phyloP scores from a whole-genome alignment of 2,797 vertebrate genomes.

The Sebastes glaucus region DNA sequence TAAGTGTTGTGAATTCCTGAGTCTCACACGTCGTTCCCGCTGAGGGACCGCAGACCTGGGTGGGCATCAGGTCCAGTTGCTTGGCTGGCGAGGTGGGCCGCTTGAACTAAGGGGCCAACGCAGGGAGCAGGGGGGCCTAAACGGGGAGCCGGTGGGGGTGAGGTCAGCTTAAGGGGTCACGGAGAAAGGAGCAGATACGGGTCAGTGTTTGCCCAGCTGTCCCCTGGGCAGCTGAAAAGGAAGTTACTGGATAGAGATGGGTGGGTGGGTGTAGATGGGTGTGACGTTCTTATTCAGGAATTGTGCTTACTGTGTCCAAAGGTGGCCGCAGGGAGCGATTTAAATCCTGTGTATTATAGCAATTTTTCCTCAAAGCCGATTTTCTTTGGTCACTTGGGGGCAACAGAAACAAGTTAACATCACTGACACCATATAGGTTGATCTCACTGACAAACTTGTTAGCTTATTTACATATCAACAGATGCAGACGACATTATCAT shows the following conservation, averaged over 20 bases:
- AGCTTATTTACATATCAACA: not conserved
- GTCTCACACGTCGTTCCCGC: slow-evolving; percentile 28
- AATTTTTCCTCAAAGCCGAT: not conserved
- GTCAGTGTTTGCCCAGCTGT: slow-evolving; percentile 81
- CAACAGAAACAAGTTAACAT: not conserved
- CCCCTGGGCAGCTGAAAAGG: slow-evolving; percentile 53
- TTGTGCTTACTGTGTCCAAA: not conserved
- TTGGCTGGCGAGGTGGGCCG: slow-evolving; percentile 51
- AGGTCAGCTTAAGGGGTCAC: slow-evolving; percentile 60
- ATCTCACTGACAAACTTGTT: not conserved
- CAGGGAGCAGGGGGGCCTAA: slow-evolving; percentile 24
- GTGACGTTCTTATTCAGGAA: not conserved
- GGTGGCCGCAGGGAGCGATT: not conserved
- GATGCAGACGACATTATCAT: not conserved
- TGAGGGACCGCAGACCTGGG: slow-evolving; percentile 55
- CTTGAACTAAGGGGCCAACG: slow-evolving; percentile 43
- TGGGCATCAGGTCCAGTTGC: slow-evolving; percentile 63
- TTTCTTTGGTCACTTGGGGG: not conserved
- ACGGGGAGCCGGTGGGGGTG: slow-evolving; percentile 32
- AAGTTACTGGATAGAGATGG: slow-evolving; percentile 31
- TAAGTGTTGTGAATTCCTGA: slow-evolving; percentile 59
- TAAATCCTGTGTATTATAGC: not conserved
- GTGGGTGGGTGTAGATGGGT: slow-evolving; percentile 7
- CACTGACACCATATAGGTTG: not conserved
- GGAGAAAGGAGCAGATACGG: slow-evolving; percentile 55